Percentiles rank a stretch among this genome's conserved stretches.
phyloP scores from a whole-genome alignment of 2,113 vertebrate species.

The Urocitellus parryii region DNA sequence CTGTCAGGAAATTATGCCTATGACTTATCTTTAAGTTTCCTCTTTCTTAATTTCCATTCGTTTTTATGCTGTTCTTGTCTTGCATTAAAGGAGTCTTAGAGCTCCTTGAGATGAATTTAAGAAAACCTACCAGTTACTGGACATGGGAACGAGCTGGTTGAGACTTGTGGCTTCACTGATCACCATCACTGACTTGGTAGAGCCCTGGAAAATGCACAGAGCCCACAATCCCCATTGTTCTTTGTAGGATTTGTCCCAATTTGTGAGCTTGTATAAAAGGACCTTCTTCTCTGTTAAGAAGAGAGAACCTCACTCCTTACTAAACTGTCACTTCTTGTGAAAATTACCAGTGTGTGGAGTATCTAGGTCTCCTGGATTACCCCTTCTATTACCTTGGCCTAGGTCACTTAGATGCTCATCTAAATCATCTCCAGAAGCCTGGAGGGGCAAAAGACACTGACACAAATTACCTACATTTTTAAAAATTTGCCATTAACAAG shows the following conservation, averaged over 20 bases:
- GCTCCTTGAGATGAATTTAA: constrained; percentile 28
- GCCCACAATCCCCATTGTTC: neutral
- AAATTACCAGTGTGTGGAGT: neutral
- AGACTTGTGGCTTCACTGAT: neutral
- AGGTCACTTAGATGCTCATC: neutral
- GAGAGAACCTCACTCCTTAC: neutral
- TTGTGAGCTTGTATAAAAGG: neutral
- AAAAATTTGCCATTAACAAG: neutral
- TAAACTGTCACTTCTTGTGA: neutral
- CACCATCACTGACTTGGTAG: neutral
- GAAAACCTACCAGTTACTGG: neutral
- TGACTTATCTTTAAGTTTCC: constrained; percentile 33
- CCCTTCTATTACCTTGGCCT: neutral
- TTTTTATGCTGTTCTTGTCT: neutral
- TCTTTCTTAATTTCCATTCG: constrained; percentile 22
- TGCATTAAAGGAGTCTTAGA: neutral
- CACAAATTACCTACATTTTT: neutral
- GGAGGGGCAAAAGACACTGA: neutral
- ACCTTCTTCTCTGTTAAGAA: neutral
- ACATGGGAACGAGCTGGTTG: neutral
- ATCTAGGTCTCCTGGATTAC: neutral
- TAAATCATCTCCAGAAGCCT: neutral
- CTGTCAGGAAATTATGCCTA: neutral
- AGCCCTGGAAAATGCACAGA: neutral
- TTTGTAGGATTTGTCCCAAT: neutral